A percentile compares a stretch with the other conserved stretches of the same genome.
phyloP scores from a whole-genome alignment of 2,888 invertebrate genomes.

The Andrena minutula region DNA sequence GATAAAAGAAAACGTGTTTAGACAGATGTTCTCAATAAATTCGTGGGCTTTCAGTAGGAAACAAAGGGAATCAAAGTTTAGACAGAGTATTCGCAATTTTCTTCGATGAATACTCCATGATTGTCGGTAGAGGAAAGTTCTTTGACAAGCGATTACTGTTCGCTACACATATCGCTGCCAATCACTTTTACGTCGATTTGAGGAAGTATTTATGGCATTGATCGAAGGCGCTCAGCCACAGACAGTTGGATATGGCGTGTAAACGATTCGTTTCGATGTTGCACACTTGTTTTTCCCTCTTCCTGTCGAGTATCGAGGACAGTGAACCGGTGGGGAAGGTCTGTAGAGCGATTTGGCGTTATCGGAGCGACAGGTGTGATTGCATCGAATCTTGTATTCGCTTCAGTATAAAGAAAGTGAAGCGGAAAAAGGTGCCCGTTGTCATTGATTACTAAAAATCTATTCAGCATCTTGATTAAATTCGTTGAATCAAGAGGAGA shows the following conservation, averaged over 20 bases:
- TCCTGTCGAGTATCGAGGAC: conserved; percentile 4
- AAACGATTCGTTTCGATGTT: background rate
- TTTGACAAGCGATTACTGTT: background rate
- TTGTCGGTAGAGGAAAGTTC: too few relatives aligned
- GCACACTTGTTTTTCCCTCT: background rate
- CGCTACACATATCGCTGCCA: background rate
- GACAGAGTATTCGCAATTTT: too few relatives aligned
- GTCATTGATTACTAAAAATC: too few relatives aligned
- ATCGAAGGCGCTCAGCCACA: background rate
- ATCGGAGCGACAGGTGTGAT: background rate
- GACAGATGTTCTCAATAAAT: background rate
- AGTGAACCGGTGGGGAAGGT: background rate
- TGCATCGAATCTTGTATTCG: too few relatives aligned
- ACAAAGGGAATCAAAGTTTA: too few relatives aligned
- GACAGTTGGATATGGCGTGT: background rate
- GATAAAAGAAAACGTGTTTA: conserved; percentile 1
- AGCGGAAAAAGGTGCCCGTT: too few relatives aligned
- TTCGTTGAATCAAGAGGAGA: background rate
- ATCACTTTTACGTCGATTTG: background rate
- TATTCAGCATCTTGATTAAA: conserved; percentile 14
- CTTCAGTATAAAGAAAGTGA: too few relatives aligned
- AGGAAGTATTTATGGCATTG: background rate
- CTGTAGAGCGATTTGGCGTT: background rate
- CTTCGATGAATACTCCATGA: too few relatives aligned
- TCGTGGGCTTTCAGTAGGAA: too few relatives aligned